Conservation (phyloP, 1,140 invertebrate species). For the Neodiprion lecontei region DNA sequence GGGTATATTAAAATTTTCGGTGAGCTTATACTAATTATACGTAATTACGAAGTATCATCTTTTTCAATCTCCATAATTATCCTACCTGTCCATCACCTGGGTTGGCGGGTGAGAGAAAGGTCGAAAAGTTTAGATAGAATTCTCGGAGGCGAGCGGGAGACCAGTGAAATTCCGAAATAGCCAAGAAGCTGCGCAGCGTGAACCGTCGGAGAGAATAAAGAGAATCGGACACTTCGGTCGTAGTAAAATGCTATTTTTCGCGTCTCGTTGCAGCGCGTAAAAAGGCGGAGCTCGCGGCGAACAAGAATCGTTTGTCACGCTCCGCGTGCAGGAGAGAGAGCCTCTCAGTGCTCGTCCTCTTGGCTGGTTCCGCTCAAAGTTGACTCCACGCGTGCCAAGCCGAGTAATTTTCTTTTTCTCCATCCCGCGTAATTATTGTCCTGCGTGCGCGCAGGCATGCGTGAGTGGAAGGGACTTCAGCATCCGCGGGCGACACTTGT, state of each 20-base stretch:
- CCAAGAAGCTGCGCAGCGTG: too few species aligned
- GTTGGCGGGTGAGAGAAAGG: background rate
- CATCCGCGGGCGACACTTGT: background rate
- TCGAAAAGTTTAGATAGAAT: background rate
- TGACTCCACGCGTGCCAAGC: background rate
- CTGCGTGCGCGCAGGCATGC: background rate
- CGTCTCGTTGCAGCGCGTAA: background rate
- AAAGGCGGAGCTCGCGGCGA: background rate
- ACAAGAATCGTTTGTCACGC: conserved; percentile 7
- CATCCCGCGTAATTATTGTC: background rate
- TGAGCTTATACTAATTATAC: background rate
- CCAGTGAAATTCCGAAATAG: too few species aligned
- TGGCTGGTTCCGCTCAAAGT: background rate
- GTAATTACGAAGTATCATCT: background rate
- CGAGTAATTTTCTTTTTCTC: background rate
- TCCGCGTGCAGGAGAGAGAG: background rate
- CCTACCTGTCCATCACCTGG: background rate
- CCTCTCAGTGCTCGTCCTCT: background rate
- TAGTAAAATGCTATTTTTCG: background rate
- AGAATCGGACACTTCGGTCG: background rate
- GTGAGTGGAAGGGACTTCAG: background rate
- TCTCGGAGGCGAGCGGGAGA: background rate
- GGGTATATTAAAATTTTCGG: too few species aligned
- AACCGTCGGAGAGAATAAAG: background rate
- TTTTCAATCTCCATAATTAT: conserved; percentile 6